Evolutionary conservation across 2,888 invertebrate genomes (phyloP).

Genomic region (Linyphia triangularis): DNA sequence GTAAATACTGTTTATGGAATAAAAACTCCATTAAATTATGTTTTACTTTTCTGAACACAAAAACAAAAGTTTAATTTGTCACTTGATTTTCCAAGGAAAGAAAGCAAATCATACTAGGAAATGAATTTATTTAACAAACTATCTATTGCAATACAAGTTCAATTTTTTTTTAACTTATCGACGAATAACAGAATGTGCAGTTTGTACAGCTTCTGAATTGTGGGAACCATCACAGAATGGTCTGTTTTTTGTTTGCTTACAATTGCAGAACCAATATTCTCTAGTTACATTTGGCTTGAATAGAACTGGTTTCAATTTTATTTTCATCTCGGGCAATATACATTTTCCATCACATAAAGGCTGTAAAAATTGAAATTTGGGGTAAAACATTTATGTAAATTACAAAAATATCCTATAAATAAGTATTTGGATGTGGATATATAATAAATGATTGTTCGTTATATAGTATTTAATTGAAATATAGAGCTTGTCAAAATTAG

Average conservation of each 20-base stretch:
- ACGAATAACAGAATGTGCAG: slow-evolving; percentile 77
- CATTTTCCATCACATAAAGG: slow-evolving; percentile 98
- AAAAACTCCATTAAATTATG: not conserved
- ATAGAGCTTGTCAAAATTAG: too few relatives aligned
- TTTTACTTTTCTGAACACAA: not conserved
- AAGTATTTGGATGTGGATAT: too few relatives aligned
- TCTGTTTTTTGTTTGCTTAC: slow-evolving; percentile 94
- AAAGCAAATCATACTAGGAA: not conserved
- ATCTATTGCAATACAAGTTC: not conserved
- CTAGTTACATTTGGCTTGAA: slow-evolving; percentile 92
- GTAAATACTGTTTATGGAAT: slow-evolving; percentile 48
- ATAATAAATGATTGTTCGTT: too few relatives aligned
- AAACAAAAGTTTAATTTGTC: not conserved
- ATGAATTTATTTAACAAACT: not conserved
- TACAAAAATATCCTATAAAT: too few relatives aligned
- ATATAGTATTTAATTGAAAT: too few relatives aligned
- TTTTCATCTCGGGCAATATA: slow-evolving; percentile 86
- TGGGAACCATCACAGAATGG: slow-evolving; percentile 99
- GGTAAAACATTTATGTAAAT: too few relatives aligned
- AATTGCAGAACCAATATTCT: slow-evolving; percentile 98
- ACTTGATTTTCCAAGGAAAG: not conserved
- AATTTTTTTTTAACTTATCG: not conserved
- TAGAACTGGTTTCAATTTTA: slow-evolving; percentile 88
- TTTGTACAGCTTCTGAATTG: slow-evolving; percentile 86
- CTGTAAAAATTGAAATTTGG: slow-evolving; percentile 81